Base-by-base conservation (phyloP, 1,140 invertebrate genomes). In the Scaptomyza graminum region DNA sequence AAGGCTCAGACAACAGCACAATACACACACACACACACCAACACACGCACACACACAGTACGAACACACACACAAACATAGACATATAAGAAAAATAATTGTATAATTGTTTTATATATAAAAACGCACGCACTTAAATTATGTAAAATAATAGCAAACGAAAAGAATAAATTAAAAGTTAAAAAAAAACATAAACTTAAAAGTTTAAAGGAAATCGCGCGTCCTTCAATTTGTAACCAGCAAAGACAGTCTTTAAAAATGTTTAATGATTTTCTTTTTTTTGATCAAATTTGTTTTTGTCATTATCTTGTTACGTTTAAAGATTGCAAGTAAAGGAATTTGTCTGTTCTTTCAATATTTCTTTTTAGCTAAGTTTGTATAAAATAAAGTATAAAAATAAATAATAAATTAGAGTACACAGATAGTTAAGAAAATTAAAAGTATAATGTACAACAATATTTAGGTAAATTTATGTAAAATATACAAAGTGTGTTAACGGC, bases 361-460 rank as follows among this genome's bases (percentile, higher is more conserved):
- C 55, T 18, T 22, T 22, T 22, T 22, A 22, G 18, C 18, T 2
- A 22, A 3, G 18, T 22, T 22, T 22, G 4, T 22, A 3, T 3
- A 22, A 22, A 22, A 3, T 31, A 31, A 56, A 49, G 31, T 39
- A 37, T 60, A 89, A 91, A 89, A 91, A 91, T 28, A 6, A 65
- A 57, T 31, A 12, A 65, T 22, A 59, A 59, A 37, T 12, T 8
- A 37, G 28, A 34, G 18, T 2, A 22, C 18, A 3, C 41, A 72
- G 55, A 69, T 75, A 71, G 37, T 41, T 41, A 41, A 64, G 16
- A 65, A 75, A 88, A 79, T 56, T 62, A 69, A 46, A 74, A 76
- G 57, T 67, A 25, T 59, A 83, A 71, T 83, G 60, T 84, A 83
- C 80, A 79, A 84, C 80, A 84, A 85, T 85, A 65, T 71, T 74